These are phyloP conservation scores for Pandion haliaetus DNA, from an alignment of 2,113 vertebrate species.

Conservation along the genomic window DNA sequence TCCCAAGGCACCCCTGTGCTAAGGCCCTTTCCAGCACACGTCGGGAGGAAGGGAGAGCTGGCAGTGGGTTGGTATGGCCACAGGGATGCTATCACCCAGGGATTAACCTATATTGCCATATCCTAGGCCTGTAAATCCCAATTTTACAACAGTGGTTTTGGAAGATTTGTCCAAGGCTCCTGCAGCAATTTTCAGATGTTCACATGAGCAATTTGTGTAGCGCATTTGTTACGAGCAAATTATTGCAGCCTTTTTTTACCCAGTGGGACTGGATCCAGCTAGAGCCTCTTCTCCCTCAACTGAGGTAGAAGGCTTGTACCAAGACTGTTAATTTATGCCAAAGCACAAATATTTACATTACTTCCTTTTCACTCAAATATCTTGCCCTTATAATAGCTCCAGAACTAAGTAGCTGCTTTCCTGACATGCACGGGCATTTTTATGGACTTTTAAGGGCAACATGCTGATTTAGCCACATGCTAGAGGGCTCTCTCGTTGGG, in stretches of 20 bases:
- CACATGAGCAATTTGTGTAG: fast-evolving
- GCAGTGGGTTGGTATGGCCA: background rate
- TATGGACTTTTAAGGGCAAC: background rate
- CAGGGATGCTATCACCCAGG: fast-evolving
- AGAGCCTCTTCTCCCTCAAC: background rate
- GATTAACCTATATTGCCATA: background rate
- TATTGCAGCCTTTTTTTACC: background rate
- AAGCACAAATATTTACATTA: background rate
- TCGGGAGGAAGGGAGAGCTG: fast-evolving
- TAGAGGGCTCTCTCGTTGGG: background rate
- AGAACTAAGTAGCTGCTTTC: background rate
- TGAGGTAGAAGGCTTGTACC: background rate
- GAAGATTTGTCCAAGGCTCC: background rate
- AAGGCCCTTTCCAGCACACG: fast-evolving
- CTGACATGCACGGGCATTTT: background rate
- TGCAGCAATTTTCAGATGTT: background rate
- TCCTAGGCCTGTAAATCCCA: background rate
- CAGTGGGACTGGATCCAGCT: background rate
- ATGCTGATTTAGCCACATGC: background rate
- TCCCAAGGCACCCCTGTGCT: fast-evolving
- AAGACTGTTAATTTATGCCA: background rate
- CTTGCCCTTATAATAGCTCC: background rate
- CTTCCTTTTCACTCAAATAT: background rate
- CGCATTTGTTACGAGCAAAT: fast-evolving
- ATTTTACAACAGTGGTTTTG: background rate